A percentile compares a stretch with the other conserved stretches of the same genome.
phyloP scores from a whole-genome alignment of 2,113 vertebrate species.

The Zosterops borbonicus region DNA sequence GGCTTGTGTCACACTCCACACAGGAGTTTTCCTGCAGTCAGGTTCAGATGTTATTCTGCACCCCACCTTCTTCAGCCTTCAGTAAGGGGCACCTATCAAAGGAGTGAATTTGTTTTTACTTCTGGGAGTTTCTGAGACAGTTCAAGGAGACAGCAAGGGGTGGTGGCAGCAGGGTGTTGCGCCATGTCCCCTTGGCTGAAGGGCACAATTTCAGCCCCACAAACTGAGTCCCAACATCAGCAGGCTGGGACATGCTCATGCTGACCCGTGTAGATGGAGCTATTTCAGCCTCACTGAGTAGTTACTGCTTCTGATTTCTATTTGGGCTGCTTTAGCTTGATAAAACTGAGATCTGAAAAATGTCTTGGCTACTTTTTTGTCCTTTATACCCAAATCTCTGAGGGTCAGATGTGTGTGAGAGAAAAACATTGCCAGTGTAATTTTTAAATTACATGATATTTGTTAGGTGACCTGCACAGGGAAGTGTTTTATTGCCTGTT shows the following conservation, averaged over 20 bases:
- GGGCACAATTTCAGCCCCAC: not conserved
- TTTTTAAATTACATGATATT: not conserved
- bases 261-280: not conserved
- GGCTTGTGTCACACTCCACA: not conserved
- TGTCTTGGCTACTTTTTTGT: not conserved
- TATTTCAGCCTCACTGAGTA: not conserved
- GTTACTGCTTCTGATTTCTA: not conserved
- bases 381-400: not conserved
- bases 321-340: not conserved
- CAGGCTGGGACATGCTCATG: fast-evolving
- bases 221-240: not conserved
- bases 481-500: not conserved
- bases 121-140: not conserved
- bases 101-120: not conserved
- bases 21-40: not conserved
- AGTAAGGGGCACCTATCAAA: not conserved
- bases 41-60: not conserved
- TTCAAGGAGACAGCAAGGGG: not conserved
- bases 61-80: not conserved
- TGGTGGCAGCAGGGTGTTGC: not conserved
- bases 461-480: not conserved
- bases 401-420: not conserved
- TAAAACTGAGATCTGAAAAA: not conserved
- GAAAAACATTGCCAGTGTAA: not conserved
- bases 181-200: not conserved